Evolutionary conservation across 2,113 vertebrate genomes (phyloP).

Genomic region (Dasyprocta punctata): DNA sequence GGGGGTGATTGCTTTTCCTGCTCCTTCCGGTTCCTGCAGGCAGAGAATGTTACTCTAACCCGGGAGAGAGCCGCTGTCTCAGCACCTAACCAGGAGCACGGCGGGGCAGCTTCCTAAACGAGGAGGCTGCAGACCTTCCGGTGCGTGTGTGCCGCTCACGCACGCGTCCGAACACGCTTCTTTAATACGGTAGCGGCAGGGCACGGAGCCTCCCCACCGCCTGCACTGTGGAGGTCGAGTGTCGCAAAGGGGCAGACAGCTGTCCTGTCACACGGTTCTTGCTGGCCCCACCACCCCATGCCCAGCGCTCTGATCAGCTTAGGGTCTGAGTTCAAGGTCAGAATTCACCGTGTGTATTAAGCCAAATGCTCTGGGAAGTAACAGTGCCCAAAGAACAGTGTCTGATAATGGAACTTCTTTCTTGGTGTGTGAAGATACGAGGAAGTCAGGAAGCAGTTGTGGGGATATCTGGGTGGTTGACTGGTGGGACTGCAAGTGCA

Average conservation of each 20-base stretch:
- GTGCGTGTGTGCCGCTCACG: too few relatives aligned
- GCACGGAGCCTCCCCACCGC: not conserved
- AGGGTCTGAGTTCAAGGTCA: not conserved
- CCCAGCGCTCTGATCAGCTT: not conserved
- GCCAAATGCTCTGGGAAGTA: not conserved
- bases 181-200: not conserved
- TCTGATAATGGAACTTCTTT: constrained; percentile 6
- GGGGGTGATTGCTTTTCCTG: not conserved
- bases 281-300: not conserved
- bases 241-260: not conserved
- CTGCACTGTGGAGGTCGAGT: not conserved
- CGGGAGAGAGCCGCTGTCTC: not conserved
- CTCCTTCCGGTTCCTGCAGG: not conserved
- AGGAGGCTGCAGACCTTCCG: not conserved
- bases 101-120: not conserved
- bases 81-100: not conserved
- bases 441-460: not conserved
- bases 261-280: not conserved
- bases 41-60: not conserved
- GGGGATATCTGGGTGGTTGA: too few relatives aligned
- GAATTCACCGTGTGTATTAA: constrained; percentile 15
- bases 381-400: not conserved
- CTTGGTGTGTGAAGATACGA: not conserved
- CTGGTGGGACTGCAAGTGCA: not conserved
- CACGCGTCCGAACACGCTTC: not conserved